phyloP scores from a whole-genome alignment of 1,140 invertebrate genomes.

The Drosophila pruinosa region DNA sequence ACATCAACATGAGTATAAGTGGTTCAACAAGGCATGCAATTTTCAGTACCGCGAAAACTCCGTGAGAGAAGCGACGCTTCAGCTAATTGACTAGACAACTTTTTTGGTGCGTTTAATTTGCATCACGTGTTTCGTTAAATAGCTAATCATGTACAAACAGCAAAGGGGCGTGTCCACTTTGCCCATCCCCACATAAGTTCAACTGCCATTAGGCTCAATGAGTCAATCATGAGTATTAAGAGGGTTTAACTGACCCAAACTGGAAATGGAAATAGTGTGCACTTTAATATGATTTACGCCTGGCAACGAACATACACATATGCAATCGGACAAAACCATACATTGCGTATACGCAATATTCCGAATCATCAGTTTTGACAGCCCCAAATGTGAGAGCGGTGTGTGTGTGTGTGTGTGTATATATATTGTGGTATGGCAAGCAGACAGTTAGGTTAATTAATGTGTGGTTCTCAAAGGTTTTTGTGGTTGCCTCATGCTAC shows the following conservation, averaged over 20 bases:
- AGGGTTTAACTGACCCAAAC: not conserved
- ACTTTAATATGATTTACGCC: conserved; percentile 57
- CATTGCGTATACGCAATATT: conserved; percentile 48
- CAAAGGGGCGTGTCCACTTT: conserved; percentile 42
- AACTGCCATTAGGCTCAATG: conserved; percentile 22
- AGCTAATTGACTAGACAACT: conserved; percentile 67
- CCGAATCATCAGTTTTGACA: conserved; percentile 13
- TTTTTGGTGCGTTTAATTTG: conserved; percentile 54
- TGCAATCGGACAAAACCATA: not conserved
- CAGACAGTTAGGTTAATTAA: conserved; percentile 55
- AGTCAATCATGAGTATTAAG: conserved; percentile 41
- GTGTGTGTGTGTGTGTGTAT: not conserved
- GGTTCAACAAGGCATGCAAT: conserved; percentile 69
- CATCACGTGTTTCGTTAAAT: conserved; percentile 16
- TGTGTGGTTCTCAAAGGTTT: conserved; percentile 62
- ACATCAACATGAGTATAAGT: conserved; percentile 55
- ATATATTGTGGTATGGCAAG: not conserved
- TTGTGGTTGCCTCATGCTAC: conserved; percentile 52
- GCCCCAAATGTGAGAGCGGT: not conserved
- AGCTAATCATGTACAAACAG: conserved; percentile 22
- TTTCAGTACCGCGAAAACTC: conserved; percentile 52
- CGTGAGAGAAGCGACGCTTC: conserved; percentile 29
- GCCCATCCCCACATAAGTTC: conserved; percentile 26
- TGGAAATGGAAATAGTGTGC: conserved; percentile 12
- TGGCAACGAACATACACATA: not conserved